phyloP scores from a whole-genome alignment of 2,113 vertebrate genomes.

The Bambusicola thoracicus region DNA sequence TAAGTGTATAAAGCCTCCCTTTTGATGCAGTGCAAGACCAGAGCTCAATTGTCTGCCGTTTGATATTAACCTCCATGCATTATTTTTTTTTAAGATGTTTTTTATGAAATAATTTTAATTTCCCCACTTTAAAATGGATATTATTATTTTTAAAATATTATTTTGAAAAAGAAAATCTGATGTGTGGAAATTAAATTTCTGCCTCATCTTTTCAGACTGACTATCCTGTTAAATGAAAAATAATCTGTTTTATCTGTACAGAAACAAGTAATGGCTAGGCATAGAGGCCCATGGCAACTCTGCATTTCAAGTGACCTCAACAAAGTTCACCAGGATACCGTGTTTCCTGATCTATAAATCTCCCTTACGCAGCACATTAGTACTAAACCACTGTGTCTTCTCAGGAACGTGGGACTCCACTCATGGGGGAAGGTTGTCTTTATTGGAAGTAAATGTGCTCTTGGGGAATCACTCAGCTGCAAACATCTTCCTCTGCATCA shows the following conservation, averaged over 20 bases:
- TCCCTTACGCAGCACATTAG: not conserved
- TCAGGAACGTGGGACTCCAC: not conserved
- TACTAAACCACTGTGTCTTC: not conserved
- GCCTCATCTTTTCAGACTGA: not conserved
- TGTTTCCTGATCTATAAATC: not conserved
- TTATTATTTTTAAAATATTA: not conserved
- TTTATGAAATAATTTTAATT: not conserved
- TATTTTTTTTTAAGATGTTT: not conserved
- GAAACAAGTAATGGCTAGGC: not conserved
- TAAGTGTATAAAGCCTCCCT: not conserved
- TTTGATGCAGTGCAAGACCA: not conserved
- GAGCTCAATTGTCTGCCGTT: not conserved
- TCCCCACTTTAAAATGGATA: not conserved
- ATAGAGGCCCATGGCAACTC: not conserved
- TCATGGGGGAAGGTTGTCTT: not conserved
- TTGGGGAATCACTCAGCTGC: not conserved
- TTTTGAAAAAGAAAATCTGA: not conserved
- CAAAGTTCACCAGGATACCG: not conserved
- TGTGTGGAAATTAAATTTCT: not conserved
- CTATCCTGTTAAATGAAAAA: not conserved
- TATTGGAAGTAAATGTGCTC: not conserved
- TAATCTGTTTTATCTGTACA: not conserved
- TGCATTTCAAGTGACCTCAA: not conserved
- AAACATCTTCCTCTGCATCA: not conserved
- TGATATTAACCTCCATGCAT: not conserved